phyloP scores from a whole-genome alignment of 2,888 invertebrate species.

The Hofmannophila pseudospretella region DNA sequence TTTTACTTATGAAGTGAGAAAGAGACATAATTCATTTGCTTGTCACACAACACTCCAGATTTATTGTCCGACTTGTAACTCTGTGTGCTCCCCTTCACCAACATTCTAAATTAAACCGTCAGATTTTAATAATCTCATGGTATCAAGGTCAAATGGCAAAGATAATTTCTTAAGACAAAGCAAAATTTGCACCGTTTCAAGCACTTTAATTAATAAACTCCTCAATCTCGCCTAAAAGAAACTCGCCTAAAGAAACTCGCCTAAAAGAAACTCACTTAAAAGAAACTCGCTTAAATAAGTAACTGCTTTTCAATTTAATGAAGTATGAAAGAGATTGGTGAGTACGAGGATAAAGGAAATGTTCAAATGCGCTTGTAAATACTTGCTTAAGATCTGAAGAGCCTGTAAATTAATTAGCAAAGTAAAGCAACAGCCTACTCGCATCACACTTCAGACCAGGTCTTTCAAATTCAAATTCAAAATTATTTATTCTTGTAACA shows the following conservation, averaged over 20 bases:
- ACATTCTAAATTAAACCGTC: not conserved
- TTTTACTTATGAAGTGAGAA: too few species aligned
- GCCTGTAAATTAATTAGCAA: too few species aligned
- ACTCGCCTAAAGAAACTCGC: too few species aligned
- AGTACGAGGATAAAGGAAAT: not conserved
- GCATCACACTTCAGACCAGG: too few species aligned
- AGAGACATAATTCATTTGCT: too few species aligned
- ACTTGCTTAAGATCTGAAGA: too few species aligned
- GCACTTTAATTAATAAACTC: constrained; percentile 14
- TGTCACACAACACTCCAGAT: too few species aligned
- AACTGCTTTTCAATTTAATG: constrained; percentile 12
- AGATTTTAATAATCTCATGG: not conserved
- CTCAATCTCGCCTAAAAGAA: constrained; percentile 10
- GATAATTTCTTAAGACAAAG: constrained; percentile 13
- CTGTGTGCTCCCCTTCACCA: not conserved
- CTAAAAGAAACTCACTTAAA: too few species aligned
- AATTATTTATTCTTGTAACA: too few species aligned
- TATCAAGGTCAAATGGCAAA: constrained; percentile 2
- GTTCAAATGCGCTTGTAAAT: too few species aligned
- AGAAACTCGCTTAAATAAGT: constrained; percentile 16
- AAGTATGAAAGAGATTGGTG: constrained; percentile 4
- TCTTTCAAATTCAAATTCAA: too few species aligned
- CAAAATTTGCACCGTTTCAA: constrained; percentile 9
- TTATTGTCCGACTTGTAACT: not conserved
- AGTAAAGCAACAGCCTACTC: too few species aligned